Evolutionary conservation across 2,888 invertebrate genomes (phyloP).

Genomic region (Tridacna crocea): DNA sequence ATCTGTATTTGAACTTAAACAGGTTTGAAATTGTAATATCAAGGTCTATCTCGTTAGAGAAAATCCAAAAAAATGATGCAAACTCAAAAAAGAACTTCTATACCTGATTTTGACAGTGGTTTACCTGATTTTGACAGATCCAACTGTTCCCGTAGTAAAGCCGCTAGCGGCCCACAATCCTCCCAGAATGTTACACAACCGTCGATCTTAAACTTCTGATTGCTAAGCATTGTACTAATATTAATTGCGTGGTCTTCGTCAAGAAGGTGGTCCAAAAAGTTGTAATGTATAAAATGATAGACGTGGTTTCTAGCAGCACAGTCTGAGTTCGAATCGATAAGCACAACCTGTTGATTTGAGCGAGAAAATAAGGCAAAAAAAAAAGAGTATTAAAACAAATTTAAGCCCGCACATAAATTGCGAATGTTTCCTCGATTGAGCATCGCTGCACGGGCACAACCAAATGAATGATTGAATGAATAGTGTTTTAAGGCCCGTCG

Average conservation of each 20-base stretch:
- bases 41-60: no score
- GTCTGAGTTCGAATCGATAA: slow-evolving; percentile 64
- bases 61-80: no score
- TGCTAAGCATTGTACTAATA: slow-evolving; percentile 56
- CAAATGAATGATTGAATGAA: no score
- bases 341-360: slow-evolving; percentile 57
- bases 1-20: no score
- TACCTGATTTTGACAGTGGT: no score
- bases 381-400: background rate
- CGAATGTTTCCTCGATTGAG: background rate
- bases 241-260: slow-evolving; percentile 62
- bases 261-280: slow-evolving; percentile 64
- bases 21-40: no score
- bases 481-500: no score
- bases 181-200: slow-evolving; percentile 76
- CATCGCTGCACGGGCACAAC: no score
- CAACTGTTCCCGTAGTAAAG: slow-evolving; percentile 60
- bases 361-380: background rate
- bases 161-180: slow-evolving; percentile 71
- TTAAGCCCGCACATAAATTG: background rate
- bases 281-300: slow-evolving; percentile 61
- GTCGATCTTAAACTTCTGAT: slow-evolving; percentile 47
- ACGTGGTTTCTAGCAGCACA: slow-evolving; percentile 48
- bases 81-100: no score
- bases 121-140: background rate